Evolutionary conservation across 2,888 invertebrate genomes (phyloP).

Genomic region (Dysmachus trigonus): DNA sequence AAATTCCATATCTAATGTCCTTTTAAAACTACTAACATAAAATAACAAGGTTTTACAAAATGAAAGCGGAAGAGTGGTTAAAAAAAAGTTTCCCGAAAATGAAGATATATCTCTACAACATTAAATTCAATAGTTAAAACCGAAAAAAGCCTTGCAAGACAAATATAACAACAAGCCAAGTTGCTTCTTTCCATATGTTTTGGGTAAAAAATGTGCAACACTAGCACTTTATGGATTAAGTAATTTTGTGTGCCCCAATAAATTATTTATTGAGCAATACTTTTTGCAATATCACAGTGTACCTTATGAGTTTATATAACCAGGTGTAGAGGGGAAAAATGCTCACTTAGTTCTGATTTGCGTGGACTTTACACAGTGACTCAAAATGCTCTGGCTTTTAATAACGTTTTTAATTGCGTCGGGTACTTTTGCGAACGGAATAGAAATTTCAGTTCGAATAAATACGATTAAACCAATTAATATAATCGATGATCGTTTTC

Average conservation of each 20-base stretch:
- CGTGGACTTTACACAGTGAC: background rate
- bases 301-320: background rate
- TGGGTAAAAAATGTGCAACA: background rate
- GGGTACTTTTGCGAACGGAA: constrained; percentile 53
- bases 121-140: background rate
- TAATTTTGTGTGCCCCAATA: background rate
- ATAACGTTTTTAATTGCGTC: background rate
- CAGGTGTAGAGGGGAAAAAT: background rate
- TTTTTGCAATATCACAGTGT: background rate
- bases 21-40: no score
- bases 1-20: no score
- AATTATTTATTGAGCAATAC: background rate
- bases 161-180: background rate
- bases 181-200: background rate
- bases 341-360: background rate
- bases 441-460: constrained; percentile 69
- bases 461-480: constrained; percentile 72
- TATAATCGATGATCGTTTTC: constrained; percentile 73
- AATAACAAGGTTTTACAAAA: no score
- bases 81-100: background rate
- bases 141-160: background rate
- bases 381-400: background rate
- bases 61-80: no score
- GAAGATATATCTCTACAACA: background rate
- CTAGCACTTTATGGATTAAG: background rate